Evolutionary conservation across 2,113 vertebrate species (phyloP), one percentile per base, ranked within the genome.

Genomic region (Callipepla squamata): DNA sequence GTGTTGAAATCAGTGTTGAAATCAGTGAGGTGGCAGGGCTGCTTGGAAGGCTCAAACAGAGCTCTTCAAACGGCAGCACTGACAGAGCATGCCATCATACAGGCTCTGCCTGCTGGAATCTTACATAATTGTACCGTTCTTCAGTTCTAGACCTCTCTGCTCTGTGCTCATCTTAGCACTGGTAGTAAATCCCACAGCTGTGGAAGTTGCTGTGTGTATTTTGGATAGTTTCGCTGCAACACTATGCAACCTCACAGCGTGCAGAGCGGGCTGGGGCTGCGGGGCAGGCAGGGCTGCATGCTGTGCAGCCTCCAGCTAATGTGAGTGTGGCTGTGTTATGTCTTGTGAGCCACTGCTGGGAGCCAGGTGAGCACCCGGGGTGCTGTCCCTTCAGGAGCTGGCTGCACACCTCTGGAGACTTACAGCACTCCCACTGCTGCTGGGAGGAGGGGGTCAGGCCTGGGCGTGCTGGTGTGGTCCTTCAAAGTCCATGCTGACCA

Each of bases 381-480:
- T 51, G 82, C 81, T 58, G 79, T 34, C 38, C 59, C 4, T 1
- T n/a, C 36, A 8, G 1, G 3, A 9, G 47, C 47, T 22, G 58
- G 16, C 44, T 16, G 30, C 10, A 2, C 3, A 0, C 2, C 44
- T 30, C 59, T 59, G 21, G 73, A 8, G 7, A 38, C 13, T 26
- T 1, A 7, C n/a, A 7, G 1, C 32, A 51, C 59, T 42, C 47
- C 22, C n/a, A 2, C 28, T n/a, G 62, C 1, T 30, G 79, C n/a
- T 8, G 1, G 57, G 19, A 4, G 18, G 0, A 50, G 26, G 2
- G 4, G 6, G 32, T 18, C 45, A 28, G 0, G 0, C 32, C 86
- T 40, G 1, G 2, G n/a, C 5, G 1, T 1, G 0, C 25, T 30
- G 4, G 4, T 5, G 8, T 2, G 25, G 22, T 30, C 66, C 66